These are phyloP conservation scores for Pseudomugil gertrudae DNA, from an alignment of 2,797 vertebrate genomes.

Conservation along the genomic window DNA sequence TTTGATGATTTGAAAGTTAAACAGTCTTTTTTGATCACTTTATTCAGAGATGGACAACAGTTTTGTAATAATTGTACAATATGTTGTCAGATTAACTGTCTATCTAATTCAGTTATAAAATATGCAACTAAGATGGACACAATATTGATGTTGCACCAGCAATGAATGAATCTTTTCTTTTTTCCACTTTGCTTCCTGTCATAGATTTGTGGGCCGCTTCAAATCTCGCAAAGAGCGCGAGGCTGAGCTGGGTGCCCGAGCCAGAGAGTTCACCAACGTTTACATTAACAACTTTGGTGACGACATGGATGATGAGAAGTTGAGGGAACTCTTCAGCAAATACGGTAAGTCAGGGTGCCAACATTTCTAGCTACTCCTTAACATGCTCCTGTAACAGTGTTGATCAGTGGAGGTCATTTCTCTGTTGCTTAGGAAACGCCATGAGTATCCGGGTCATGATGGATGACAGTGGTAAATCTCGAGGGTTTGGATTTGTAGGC, in stretches of 20 bases:
- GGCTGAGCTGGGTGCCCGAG: conserved; percentile 94
- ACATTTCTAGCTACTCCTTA: background rate
- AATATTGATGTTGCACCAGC: background rate
- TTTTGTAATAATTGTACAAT: no score
- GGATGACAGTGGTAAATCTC: conserved; percentile 92
- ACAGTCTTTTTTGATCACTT: no score
- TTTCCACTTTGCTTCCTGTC: background rate
- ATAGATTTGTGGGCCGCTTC: conserved; percentile 95
- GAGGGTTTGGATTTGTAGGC: conserved; percentile 97
- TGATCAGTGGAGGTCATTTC: background rate
- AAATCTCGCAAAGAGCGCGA: conserved; percentile 98
- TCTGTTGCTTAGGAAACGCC: conserved; percentile 84
- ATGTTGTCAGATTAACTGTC: background rate
- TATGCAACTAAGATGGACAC: background rate
- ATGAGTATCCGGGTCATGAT: conserved; percentile 98
- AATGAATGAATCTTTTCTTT: background rate
- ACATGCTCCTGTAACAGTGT: background rate
- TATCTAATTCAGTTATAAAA: background rate
- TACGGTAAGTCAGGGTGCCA: conserved; percentile 82
- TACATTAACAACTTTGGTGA: conserved; percentile 99
- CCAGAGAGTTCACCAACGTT: conserved; percentile 97
- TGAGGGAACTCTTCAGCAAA: conserved; percentile 94
- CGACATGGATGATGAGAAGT: conserved; percentile 96
- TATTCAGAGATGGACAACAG: no score
- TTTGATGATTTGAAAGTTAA: background rate